Evolutionary conservation across 2,113 vertebrate species (phyloP).

Genomic region (Atherinomorus stipes): DNA sequence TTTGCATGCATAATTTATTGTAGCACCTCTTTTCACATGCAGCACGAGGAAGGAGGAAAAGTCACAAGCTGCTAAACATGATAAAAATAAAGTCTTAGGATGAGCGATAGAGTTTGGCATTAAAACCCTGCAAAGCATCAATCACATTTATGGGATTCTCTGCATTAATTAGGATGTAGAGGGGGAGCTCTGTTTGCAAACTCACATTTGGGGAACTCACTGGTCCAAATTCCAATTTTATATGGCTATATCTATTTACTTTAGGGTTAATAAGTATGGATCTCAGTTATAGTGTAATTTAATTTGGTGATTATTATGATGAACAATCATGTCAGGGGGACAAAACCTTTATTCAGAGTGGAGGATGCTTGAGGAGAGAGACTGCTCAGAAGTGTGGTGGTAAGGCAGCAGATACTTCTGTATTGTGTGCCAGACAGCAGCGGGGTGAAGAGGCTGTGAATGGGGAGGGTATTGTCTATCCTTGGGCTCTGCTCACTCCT

Average conservation of each 20-base stretch:
- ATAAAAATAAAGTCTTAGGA: conserved; percentile 31
- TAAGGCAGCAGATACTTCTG: not conserved
- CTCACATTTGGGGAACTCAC: too few relatives aligned
- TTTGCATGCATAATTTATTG: conserved; percentile 59
- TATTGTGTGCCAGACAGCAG: not conserved
- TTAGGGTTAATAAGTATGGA: too few relatives aligned
- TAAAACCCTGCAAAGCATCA: conserved; percentile 4
- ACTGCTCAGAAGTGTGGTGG: not conserved
- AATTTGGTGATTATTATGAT: not conserved
- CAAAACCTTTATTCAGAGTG: not conserved
- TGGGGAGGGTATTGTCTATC: not conserved
- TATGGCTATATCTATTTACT: too few relatives aligned
- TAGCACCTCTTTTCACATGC: conserved; percentile 32
- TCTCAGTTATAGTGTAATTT: too few relatives aligned
- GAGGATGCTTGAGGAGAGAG: too few relatives aligned
- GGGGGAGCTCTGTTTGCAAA: too few relatives aligned
- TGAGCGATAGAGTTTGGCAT: conserved; percentile 10
- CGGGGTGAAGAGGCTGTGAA: not conserved
- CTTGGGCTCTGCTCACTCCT: not conserved
- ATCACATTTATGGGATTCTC: too few relatives aligned
- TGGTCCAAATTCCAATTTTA: not conserved
- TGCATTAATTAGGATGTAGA: too few relatives aligned
- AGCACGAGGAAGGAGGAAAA: conserved; percentile 38
- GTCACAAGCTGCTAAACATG: conserved; percentile 54
- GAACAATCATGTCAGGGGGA: not conserved